Conservation (phyloP, 64 coral and sea anemone genomes). For the Montipora foliosa region DNA sequence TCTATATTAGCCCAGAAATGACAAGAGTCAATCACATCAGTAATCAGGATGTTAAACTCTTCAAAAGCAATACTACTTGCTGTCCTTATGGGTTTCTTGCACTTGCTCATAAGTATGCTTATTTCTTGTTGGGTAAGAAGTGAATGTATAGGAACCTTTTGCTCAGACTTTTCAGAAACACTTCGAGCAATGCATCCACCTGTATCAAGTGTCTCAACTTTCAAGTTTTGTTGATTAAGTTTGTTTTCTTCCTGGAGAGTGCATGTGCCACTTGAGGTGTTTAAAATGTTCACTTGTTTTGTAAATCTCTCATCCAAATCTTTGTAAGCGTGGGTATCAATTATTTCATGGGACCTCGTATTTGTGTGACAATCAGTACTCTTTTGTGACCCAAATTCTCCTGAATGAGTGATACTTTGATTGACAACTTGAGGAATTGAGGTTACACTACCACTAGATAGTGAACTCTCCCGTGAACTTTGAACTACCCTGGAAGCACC, state of each 20-base stretch:
- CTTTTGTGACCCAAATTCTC: neutral
- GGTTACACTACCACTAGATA: neutral
- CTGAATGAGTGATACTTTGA: neutral
- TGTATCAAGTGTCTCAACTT: neutral
- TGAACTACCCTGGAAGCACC: neutral
- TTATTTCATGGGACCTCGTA: neutral
- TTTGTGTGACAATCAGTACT: neutral
- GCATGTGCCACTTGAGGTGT: neutral
- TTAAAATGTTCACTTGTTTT: neutral
- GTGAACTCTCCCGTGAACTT: neutral
- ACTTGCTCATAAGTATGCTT: neutral
- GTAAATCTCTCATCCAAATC: neutral
- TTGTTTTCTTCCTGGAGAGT: neutral
- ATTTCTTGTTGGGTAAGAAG: conserved; percentile 8
- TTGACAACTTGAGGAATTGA: neutral
- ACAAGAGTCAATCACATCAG: conserved; percentile 85
- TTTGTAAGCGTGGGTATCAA: neutral
- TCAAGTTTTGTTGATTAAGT: neutral
- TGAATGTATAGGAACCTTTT: neutral
- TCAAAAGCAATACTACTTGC: conserved; percentile 7
- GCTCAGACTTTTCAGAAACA: neutral
- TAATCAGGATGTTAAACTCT: conserved; percentile 73
- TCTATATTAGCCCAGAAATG: conserved; percentile 91
- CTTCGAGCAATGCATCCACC: neutral
- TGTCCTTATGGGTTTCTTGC: conserved; percentile 4